Evolutionary conservation across 2,888 invertebrate genomes (phyloP).

Genomic region (Cosmorhoe ocellata): DNA sequence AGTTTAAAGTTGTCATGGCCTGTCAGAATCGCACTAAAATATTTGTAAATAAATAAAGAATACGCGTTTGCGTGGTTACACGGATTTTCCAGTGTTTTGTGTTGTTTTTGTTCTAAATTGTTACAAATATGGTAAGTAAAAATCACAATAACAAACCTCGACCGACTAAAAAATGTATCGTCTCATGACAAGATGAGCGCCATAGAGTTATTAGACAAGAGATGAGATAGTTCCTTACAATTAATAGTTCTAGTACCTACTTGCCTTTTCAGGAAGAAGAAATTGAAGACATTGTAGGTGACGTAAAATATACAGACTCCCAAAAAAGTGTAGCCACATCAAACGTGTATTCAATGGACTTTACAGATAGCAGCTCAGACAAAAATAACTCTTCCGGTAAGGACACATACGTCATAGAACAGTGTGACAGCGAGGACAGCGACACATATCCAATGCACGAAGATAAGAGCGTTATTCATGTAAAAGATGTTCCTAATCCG

Average conservation of each 20-base stretch:
- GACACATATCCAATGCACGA: slow-evolving; percentile 48
- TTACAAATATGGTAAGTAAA: slow-evolving; percentile 62
- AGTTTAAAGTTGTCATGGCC: slow-evolving; percentile 66
- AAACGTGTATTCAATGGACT: slow-evolving; percentile 64
- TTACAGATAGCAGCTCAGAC: slow-evolving; percentile 68
- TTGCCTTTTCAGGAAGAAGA: slow-evolving; percentile 59
- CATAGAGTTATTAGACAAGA: too few species aligned
- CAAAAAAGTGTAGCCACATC: slow-evolving; percentile 72
- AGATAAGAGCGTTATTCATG: slow-evolving; percentile 41
- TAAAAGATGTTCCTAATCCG: slow-evolving; percentile 34
- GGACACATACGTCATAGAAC: slow-evolving; percentile 68
- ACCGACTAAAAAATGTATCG: too few species aligned
- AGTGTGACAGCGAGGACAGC: slow-evolving; percentile 62
- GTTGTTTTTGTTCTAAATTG: slow-evolving; percentile 68
- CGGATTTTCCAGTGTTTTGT: slow-evolving; percentile 48
- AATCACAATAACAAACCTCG: background rate
- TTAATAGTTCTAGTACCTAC: too few species aligned
- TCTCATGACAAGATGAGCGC: too few species aligned
- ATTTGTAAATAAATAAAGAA: slow-evolving; percentile 63
- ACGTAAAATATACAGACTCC: slow-evolving; percentile 64
- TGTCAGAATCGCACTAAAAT: slow-evolving; percentile 73
- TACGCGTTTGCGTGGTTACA: slow-evolving; percentile 53
- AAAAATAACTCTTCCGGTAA: slow-evolving; percentile 67
- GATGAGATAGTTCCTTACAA: too few species aligned
- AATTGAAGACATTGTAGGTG: slow-evolving; percentile 65